A percentile compares a stretch with the other conserved stretches of the same genome.
phyloP scores from a whole-genome alignment of 2,797 vertebrate species.

The Prunella strophiata region DNA sequence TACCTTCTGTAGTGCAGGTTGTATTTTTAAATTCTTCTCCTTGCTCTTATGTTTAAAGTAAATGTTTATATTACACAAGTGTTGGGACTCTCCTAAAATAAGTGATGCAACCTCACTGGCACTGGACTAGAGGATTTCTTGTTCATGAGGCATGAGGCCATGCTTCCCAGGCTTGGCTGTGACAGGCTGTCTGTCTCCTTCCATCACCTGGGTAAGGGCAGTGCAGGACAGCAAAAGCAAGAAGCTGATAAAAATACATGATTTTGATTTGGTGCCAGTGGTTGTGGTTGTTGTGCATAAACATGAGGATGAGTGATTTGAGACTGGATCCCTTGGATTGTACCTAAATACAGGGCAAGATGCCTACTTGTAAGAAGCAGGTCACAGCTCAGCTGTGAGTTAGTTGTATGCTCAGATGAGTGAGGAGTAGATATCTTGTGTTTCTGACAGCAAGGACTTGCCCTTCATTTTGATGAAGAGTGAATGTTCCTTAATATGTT shows the following conservation, averaged over 20 bases:
- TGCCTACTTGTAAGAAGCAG: background rate
- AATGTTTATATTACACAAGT: background rate
- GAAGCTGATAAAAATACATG: background rate
- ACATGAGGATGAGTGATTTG: background rate
- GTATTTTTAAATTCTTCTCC: background rate
- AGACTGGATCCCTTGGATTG: background rate
- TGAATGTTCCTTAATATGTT: background rate
- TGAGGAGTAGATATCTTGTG: background rate
- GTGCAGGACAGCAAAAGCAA: background rate
- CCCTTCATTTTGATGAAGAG: background rate
- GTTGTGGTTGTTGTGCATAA: background rate
- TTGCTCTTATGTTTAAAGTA: background rate
- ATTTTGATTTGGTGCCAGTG: background rate
- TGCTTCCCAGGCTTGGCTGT: background rate
- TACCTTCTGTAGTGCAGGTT: constrained; percentile 88
- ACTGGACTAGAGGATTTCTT: background rate
- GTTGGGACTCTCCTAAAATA: background rate
- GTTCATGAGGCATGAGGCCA: background rate
- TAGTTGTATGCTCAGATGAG: background rate
- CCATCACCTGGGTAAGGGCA: background rate
- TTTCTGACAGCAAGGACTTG: background rate
- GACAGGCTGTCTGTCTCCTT: background rate
- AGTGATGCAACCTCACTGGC: background rate
- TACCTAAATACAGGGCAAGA: background rate
- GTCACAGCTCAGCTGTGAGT: background rate